Evolutionary conservation across 2,888 invertebrate species (phyloP), one percentile per base, ranked within the genome.

Genomic region (Parnassius apollo): DNA sequence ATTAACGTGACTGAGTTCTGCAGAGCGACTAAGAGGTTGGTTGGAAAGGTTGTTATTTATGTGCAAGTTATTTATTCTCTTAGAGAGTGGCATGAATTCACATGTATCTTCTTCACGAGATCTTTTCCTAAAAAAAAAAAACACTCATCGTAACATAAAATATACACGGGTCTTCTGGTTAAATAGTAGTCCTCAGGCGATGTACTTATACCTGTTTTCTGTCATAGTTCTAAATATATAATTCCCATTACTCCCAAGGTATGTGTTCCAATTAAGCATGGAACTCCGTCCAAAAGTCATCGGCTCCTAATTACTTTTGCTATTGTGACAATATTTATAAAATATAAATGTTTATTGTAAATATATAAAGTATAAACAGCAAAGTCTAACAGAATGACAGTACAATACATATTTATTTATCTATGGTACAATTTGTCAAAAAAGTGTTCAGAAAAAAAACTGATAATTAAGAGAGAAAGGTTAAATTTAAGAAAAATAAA

Each of bases 11-110:
- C 76, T 85, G 75, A 80, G 68, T 68, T 83, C 83, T 75, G 80
- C 80, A 49, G 76, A 72, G 69, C 82, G 84, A 56, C 68, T 69
- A 67, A 71, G 65, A 69, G 71, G 72, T 56, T 79, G 69, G 69
- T 72, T 82, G n/a, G 76, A 73, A 46, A 91, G 77, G 68, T 83
- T 93, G 80, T 93, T 93, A 79, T 95, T 96, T 73, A 97, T 94
- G 77, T 97, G 97, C 59, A 98, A 93, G 89, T 97, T 97, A 82
- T 97, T 97, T 74, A 98, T 97, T 77, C 97, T 93, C 84, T 98
- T 98, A 12, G 97, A 97, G 59, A 98, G 86, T 60, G 98, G 97
- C 93, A 96, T 95, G 75, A 97, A 97, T 77, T 97, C 97, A 75
- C 93, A 93, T 48, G 93, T 92, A 71, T 96, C 96, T 76, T 96